Evolutionary conservation across 2,113 vertebrate species (phyloP), one percentile per base, ranked within the genome.

Genomic region (Equus przewalskii): DNA sequence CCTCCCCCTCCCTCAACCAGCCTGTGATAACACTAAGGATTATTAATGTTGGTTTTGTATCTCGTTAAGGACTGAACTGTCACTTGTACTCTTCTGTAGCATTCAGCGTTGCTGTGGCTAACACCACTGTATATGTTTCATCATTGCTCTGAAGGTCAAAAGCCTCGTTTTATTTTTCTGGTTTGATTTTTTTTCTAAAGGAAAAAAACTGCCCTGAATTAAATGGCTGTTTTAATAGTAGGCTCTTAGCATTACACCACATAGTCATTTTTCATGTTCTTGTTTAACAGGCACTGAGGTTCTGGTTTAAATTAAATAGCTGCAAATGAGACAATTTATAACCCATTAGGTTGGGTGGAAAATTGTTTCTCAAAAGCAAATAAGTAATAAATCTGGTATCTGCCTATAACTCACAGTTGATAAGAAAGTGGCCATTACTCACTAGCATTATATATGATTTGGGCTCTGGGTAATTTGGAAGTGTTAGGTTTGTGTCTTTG

Each of bases 271-370:
- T 97, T 98, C 97, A 97, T 97, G 97, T 94, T 98, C 97, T 96
- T 96, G 97, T 96, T 98, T 98, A 98, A 97, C 94, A 97, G 98
- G 94, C 97, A 97, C 97, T 80, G 91, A 97, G 98, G 98, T 98
- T 98, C 98, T 99, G 98, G 98, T 98, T 98, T 98, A 98, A 98
- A 98, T 98, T 97, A 98, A 98, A 90, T 98, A 98, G 98, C 97
- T 98, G 97, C 89, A 98, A 96, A 97, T 95, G 96, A 98, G 97
- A 73, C 95, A 97, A 98, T 44, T 98, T 97, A 85, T 89, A 97
- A 97, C 97, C 96, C 98, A 97, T 98, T 98, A 98, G 98, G 95
- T 90, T 98, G 96, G 96, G 97, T 98, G 97, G 92, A 65, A 96
- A 84, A 97, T 98, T 97, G 98, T 98, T 98, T 98, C 96, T 98